phyloP scores from a whole-genome alignment of 2,888 invertebrate genomes.

The Synergus laeviventris region DNA sequence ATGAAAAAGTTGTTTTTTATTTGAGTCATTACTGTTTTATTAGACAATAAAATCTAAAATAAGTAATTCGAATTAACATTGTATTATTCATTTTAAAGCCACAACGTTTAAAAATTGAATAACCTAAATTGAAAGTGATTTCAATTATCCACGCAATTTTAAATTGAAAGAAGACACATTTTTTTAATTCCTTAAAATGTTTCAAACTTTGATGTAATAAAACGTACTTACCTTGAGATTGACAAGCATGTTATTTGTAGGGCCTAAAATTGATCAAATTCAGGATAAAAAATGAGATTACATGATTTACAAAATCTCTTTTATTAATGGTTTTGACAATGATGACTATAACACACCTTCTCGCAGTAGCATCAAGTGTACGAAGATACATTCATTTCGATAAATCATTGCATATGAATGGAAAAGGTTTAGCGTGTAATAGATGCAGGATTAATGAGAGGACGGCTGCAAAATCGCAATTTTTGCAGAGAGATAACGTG shows the following conservation, averaged over 20 bases:
- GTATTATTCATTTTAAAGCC: neutral
- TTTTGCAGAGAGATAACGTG: neutral
- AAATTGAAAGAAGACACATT: too few species aligned
- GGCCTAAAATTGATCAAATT: neutral
- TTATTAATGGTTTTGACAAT: constrained; percentile 73
- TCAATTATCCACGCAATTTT: too few species aligned
- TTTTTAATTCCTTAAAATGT: too few species aligned
- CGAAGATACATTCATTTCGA: constrained; percentile 35
- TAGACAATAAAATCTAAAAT: neutral
- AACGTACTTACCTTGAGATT: too few species aligned
- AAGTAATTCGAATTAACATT: neutral
- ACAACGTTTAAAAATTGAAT: too few species aligned
- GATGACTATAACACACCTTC: constrained; percentile 66
- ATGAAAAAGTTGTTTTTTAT: neutral
- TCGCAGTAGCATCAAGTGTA: constrained; percentile 37
- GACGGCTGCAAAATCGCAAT: constrained; percentile 33
- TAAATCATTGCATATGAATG: constrained; percentile 24
- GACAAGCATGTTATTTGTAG: neutral
- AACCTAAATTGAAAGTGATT: too few species aligned
- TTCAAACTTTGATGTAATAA: too few species aligned
- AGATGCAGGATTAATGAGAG: constrained; percentile 36
- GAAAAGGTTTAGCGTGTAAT: constrained; percentile 12
- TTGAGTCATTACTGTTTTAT: neutral
- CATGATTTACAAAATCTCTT: constrained; percentile 66
- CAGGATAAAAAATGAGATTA: neutral